Evolutionary conservation across 2,888 invertebrate species (phyloP).

Genomic region (Rotaria socialis): DNA sequence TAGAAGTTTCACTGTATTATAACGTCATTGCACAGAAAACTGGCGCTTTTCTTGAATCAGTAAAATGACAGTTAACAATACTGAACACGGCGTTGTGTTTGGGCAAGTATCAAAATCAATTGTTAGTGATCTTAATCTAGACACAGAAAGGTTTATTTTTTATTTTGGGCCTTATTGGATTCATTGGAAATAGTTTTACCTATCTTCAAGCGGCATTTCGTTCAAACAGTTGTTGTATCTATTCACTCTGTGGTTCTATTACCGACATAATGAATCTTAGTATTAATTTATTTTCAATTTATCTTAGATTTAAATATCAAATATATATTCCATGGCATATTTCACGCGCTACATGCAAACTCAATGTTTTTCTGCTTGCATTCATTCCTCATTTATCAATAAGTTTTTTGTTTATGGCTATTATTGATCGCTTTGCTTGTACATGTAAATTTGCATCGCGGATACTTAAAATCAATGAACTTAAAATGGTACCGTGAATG

Average conservation of each 20-base stretch:
- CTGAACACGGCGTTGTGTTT: background rate
- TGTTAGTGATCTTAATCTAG: background rate
- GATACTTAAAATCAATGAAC: background rate
- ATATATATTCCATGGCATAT: background rate
- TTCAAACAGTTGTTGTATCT: background rate
- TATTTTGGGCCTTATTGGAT: background rate
- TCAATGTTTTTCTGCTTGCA: background rate
- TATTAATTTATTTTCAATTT: background rate
- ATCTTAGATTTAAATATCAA: background rate
- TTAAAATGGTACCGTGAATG: background rate
- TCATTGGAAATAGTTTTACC: background rate
- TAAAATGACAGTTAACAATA: background rate
- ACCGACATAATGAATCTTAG: background rate
- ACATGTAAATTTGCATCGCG: background rate
- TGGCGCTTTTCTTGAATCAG: background rate
- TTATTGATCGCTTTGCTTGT: conserved; percentile 18
- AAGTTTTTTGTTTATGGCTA: background rate
- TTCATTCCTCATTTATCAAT: background rate
- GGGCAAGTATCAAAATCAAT: background rate
- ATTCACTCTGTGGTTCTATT: conserved; percentile 9
- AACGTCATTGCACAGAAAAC: no score
- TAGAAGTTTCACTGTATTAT: no score
- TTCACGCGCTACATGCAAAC: background rate
- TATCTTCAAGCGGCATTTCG: background rate
- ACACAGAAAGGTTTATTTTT: background rate